Conservation (phyloP, 2,888 invertebrate species). For the Caenorhabditis auriculariae region DNA sequence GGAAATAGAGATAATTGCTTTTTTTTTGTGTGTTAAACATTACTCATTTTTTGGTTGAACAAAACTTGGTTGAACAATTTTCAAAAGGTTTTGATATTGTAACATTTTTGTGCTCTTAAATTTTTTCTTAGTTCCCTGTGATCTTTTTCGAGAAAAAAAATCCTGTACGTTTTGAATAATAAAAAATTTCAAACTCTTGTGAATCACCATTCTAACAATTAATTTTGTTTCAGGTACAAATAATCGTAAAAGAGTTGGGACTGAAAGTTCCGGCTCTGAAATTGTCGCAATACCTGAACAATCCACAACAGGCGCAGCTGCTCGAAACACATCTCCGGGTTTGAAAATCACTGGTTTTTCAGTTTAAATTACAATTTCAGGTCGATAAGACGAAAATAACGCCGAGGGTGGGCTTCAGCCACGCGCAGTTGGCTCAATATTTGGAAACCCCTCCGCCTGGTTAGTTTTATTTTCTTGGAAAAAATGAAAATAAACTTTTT, state of each 20-base stretch:
- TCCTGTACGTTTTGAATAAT: too few relatives aligned
- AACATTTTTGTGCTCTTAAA: neutral
- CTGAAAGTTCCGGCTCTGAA: constrained; percentile 15
- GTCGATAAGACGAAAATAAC: constrained; percentile 25
- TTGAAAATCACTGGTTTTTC: too few relatives aligned
- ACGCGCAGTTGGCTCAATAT: constrained; percentile 34
- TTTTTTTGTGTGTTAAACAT: too few relatives aligned
- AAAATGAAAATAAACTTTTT: neutral
- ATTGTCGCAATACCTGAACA: constrained; percentile 21
- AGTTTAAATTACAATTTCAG: neutral
- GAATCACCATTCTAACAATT: too few relatives aligned
- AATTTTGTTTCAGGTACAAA: constrained; percentile 18
- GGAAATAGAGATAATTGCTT: too few relatives aligned
- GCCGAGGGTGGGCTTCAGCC: constrained; percentile 35
- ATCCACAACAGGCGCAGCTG: constrained; percentile 12
- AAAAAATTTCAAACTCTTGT: too few relatives aligned
- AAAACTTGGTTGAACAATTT: neutral
- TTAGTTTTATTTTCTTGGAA: constrained; percentile 3
- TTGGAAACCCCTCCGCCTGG: constrained; percentile 33
- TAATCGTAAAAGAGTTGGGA: constrained; percentile 24
- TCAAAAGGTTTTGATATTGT: neutral
- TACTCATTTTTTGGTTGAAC: too few relatives aligned
- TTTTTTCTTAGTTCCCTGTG: too few relatives aligned
- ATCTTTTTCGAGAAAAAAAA: too few relatives aligned
- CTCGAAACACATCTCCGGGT: constrained; percentile 39